Base-by-base conservation (phyloP, 1,140 invertebrate genomes). In the Dreissena polymorpha region DNA sequence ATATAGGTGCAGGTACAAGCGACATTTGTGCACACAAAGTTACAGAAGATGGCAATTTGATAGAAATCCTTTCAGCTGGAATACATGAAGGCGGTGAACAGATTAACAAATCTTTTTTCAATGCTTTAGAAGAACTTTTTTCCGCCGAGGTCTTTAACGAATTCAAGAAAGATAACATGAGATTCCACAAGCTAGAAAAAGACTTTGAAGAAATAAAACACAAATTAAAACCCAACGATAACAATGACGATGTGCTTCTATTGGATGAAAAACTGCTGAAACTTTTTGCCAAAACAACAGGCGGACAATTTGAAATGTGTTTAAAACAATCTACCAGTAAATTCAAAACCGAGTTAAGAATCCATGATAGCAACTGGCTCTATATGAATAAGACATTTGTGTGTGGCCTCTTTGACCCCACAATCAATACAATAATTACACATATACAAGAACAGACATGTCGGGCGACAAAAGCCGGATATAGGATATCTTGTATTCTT, bases 1-100 rank as follows among this genome's bases (percentile, higher is more conserved):
- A 86, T 57, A 53, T 82, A 12, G 85, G 85, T 50, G 85, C 79
- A 65, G 76, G 57, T 0, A 75, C 73, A 7, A 57, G 23, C 14
- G 55, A 81, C 39, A 23, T 78, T 65, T 55, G 27, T 2, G 65
- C 67, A 2, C 3, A 78, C 23, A 0, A 63, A 71, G 71, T 50
- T 27, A 23, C 14, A 18, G 39, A 13, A 21, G 29, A 29, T 12
- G 13, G 67, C 63, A 55, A 57, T 51, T 25, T 50, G 0, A 23
- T 6, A 27, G 50, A 60, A 27, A n/a, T 63, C 29, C 18, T 16
- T 25, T n/a, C 25, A 14, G 27, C 39, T 23, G 69, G 10, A 14
- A 68, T 39, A 49, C 23, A 18, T 39, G 16, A 13, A 51, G 23
- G n/a, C 18, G 73, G 73, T 27, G 73, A 25, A 13, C 27, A 23